phyloP scores from a whole-genome alignment of 2,797 vertebrate species.

The Cyclura pinguis region DNA sequence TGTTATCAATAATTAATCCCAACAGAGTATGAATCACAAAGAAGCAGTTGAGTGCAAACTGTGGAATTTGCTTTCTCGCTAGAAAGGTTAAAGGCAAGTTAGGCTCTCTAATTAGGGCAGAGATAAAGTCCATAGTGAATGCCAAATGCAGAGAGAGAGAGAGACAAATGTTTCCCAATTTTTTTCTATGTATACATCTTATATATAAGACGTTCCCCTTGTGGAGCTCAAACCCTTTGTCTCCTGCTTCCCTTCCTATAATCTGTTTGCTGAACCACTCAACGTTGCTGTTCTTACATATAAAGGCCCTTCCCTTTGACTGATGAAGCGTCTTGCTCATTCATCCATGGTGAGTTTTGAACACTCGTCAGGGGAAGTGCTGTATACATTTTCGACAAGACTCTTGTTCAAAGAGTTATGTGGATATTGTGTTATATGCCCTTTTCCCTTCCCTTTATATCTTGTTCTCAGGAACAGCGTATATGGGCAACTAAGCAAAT shows the following conservation, averaged over 20 bases:
- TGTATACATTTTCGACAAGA: not conserved
- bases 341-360: not conserved
- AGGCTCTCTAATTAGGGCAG: not conserved
- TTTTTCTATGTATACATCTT: not conserved
- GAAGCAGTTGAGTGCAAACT: not conserved
- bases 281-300: not conserved
- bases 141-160: not conserved
- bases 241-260: not conserved
- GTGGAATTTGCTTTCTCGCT: not conserved
- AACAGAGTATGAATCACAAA: slow-evolving; percentile 7
- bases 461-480: not conserved
- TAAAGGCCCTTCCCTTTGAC: not conserved
- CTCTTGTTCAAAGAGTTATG: not conserved
- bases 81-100: not conserved
- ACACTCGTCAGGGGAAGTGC: not conserved
- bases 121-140: not conserved
- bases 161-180: not conserved
- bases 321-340: not conserved
- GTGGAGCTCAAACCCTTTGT: not conserved
- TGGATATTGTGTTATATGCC: not conserved
- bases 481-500: not conserved
- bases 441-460: not conserved
- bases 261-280: not conserved
- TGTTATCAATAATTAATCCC: slow-evolving; percentile 18
- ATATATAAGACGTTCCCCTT: not conserved